Base-by-base conservation (phyloP, 2,113 vertebrate species). In the Phylloscopus trochilus region DNA sequence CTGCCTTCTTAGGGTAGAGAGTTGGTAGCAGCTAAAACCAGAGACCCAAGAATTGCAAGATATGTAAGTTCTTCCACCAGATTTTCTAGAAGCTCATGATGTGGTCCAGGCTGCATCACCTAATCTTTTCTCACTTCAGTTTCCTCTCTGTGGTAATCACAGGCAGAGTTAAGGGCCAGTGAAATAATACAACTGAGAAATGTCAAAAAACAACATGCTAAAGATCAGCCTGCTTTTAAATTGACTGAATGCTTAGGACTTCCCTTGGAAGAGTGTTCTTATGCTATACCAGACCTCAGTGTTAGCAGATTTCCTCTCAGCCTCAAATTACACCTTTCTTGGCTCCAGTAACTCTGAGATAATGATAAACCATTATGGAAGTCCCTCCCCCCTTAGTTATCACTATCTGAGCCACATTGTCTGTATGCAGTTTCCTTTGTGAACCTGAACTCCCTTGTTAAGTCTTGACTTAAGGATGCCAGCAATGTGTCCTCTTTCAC, bases 391-490 rank as follows among this genome's bases (percentile, higher is more conserved):
- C 92, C 95, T 96, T 93, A 87, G 94, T 96, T 96, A 69, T 96
- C 86, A 31, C 59, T 76, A 31, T 95, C 83, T 82, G 77, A 84
- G 88, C 83, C 86, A 86, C 16, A 24, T 9, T 79, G 37, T 94
- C 55, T 92, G 46, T 92, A 49, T 91, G 59, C 63, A 59, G 55
- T 95, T 93, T 92, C 83, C 67, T 81, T 43, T 60, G 81, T 87
- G 81, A 94, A 93, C 82, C 49, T 93, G 5, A 95, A 74, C 28
- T 84, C 87, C 83, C 75, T 86, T 85, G n/a, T 73, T 81, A 94
- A 93, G 95, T 96, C 96, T 97, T 96, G 95, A 95, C 94, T 97
- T 97, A 97, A 97, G 94, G 95, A 97, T 96, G 96, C 94, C 94
- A 95, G 96, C 95, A 90, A 89, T 81, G 83, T 97, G 89, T 79